phyloP scores from a whole-genome alignment of 2,113 vertebrate genomes.

The Bothrops jararaca region DNA sequence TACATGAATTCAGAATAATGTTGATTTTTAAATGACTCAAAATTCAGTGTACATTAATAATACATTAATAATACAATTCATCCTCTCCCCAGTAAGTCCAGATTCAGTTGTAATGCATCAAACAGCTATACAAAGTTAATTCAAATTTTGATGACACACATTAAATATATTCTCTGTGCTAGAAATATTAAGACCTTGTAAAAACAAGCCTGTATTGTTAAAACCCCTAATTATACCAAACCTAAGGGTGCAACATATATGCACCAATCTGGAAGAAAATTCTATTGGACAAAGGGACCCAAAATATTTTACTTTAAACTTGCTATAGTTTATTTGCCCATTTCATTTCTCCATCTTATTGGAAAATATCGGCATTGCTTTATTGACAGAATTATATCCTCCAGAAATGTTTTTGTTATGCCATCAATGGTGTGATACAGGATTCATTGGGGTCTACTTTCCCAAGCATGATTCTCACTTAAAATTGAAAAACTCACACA shows the following conservation, averaged over 20 bases:
- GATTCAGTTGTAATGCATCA: not conserved
- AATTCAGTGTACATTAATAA: not conserved
- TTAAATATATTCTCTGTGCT: not conserved
- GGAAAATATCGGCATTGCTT: not conserved
- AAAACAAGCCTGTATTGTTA: not conserved
- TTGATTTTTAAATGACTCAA: constrained; percentile 1
- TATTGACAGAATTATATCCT: not conserved
- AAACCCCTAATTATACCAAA: not conserved
- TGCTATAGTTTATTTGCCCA: not conserved
- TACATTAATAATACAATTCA: not conserved
- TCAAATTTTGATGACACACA: not conserved
- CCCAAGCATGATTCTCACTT: not conserved
- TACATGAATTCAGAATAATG: not conserved
- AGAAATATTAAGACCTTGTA: not conserved
- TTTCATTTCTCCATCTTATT: not conserved
- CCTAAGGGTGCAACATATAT: not conserved
- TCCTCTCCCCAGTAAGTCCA: not conserved
- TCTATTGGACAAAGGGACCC: not conserved
- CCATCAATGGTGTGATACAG: not conserved
- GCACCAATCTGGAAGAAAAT: not conserved
- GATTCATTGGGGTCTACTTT: not conserved
- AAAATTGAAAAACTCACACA: not conserved
- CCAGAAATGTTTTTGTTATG: not conserved
- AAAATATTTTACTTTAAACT: not conserved
- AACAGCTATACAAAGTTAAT: not conserved